These are phyloP conservation scores for Allophyes oxyacanthae DNA, from an alignment of 2,888 invertebrate genomes.

Conservation along the genomic window DNA sequence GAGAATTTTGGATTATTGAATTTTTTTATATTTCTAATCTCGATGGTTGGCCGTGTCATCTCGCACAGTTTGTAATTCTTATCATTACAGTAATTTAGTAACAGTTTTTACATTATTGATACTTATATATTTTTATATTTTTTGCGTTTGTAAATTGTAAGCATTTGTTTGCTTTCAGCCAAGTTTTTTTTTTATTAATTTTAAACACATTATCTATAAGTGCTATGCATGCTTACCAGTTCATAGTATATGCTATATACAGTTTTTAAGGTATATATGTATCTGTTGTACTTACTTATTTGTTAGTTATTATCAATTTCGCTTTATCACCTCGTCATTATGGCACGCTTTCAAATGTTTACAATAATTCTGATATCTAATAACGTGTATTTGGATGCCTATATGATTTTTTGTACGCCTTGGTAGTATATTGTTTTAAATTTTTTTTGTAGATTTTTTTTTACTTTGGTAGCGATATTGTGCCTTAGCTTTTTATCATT, in stretches of 20 bases:
- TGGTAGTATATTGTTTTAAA: neutral
- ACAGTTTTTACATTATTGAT: constrained; percentile 44
- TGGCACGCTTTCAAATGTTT: constrained; percentile 90
- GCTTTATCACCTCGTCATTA: constrained; percentile 79
- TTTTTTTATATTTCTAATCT: neutral
- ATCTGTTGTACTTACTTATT: constrained; percentile 88
- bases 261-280: constrained; percentile 81
- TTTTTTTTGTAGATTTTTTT: constrained; percentile 1
- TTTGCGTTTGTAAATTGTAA: constrained; percentile 88
- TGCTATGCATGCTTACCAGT: constrained; percentile 89
- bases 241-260: constrained; percentile 86
- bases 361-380: constrained; percentile 78
- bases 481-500: neutral
- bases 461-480: neutral
- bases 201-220: constrained; percentile 70
- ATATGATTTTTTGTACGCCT: constrained; percentile 64
- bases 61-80: constrained; percentile 41
- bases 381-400: constrained; percentile 79
- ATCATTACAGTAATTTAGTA: constrained; percentile 55
- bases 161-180: constrained; percentile 89
- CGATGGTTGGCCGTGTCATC: constrained; percentile 26
- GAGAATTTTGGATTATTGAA: neutral
- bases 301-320: constrained; percentile 80
- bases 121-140: constrained; percentile 58
- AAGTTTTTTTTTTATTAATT: constrained; percentile 66